These are phyloP conservation scores for Eupithecia inturbata DNA, from an alignment of 2,888 invertebrate species.

Conservation along the genomic window DNA sequence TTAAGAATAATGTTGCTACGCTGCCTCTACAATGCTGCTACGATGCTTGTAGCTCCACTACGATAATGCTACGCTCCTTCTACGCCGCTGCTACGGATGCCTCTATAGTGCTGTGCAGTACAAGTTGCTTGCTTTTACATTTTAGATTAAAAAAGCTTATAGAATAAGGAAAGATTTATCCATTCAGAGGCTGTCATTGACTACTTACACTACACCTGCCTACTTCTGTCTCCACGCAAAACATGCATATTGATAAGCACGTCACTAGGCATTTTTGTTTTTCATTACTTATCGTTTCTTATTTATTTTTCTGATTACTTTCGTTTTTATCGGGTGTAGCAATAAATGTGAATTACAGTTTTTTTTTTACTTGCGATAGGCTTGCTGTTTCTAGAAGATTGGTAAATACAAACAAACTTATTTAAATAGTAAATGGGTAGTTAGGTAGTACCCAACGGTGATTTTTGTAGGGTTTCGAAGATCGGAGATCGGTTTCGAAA, in stretches of 20 bases:
- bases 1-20: neutral
- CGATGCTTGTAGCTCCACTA: neutral
- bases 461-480: too few relatives aligned
- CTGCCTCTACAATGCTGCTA: neutral
- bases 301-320: too few relatives aligned
- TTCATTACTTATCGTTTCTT: neutral
- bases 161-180: too few relatives aligned
- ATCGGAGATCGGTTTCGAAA: too few relatives aligned
- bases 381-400: neutral
- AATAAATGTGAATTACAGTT: neutral
- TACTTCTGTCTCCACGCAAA: conserved; percentile 4
- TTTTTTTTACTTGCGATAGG: neutral
- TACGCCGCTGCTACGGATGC: neutral
- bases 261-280: neutral
- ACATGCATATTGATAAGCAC: neutral
- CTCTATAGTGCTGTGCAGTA: neutral
- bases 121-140: neutral
- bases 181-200: too few relatives aligned
- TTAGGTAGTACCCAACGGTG: too few relatives aligned
- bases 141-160: neutral
- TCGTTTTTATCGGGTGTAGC: too few relatives aligned
- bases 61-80: neutral
- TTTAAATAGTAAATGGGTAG: too few relatives aligned
- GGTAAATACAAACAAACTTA: too few relatives aligned
- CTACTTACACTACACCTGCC: neutral